phyloP scores from a whole-genome alignment of 2,888 invertebrate species.

The Zygothrica quintamaculata region DNA sequence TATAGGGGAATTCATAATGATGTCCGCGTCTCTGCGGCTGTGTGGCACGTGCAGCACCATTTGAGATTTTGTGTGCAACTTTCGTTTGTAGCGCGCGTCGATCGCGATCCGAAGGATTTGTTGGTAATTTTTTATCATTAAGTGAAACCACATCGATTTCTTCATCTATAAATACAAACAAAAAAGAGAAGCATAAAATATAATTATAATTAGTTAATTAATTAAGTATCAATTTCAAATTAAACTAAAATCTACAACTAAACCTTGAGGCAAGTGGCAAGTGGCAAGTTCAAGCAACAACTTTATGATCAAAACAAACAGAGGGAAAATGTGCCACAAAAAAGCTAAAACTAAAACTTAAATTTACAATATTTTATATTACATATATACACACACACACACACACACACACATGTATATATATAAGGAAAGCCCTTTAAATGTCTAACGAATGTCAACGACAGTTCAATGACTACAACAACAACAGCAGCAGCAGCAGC shows the following conservation, averaged over 20 bases:
- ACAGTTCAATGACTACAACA: constrained; percentile 59
- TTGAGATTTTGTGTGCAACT: constrained; percentile 86
- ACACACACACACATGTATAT: too few species aligned
- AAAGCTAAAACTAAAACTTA: too few species aligned
- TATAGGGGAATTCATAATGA: constrained; percentile 77
- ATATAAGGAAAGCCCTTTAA: constrained; percentile 42
- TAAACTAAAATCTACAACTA: too few species aligned
- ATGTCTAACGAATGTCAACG: constrained; percentile 53
- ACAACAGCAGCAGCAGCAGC: too few species aligned
- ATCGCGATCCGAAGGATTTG: constrained; percentile 89
- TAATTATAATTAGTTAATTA: too few species aligned
- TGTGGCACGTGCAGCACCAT: constrained; percentile 46
- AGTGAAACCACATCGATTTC: constrained; percentile 93
- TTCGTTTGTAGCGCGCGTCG: constrained; percentile 88
- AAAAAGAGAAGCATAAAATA: background rate
- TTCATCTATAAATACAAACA: constrained; percentile 85
- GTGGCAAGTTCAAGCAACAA: too few species aligned
- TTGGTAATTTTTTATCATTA: constrained; percentile 87
- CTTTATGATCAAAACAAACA: too few species aligned
- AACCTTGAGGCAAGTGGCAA: background rate
- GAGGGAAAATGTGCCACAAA: too few species aligned
- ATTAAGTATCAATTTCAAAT: too few species aligned
- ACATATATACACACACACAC: too few species aligned
- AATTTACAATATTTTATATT: too few species aligned
- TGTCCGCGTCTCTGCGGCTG: constrained; percentile 69